A percentile compares a stretch with the other conserved stretches of the same genome.
These are phyloP conservation scores for Ceriagrion tenellum DNA, from an alignment of 2,888 invertebrate species.

Conservation along the genomic window DNA sequence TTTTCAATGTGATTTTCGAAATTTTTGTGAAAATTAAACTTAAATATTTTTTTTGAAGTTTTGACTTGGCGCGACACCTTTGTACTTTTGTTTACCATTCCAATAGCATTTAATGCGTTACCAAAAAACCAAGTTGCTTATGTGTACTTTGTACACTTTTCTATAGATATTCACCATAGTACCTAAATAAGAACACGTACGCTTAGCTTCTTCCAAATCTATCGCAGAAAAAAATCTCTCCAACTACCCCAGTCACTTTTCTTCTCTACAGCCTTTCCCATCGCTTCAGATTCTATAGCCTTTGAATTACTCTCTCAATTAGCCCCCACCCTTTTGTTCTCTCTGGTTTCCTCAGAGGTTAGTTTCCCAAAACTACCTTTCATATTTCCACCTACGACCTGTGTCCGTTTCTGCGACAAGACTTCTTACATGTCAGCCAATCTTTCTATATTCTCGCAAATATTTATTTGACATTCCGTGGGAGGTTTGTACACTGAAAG, in stretches of 20 bases:
- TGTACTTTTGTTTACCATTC: too few relatives aligned
- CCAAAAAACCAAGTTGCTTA: too few relatives aligned
- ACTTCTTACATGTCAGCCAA: background rate
- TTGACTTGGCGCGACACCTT: too few relatives aligned
- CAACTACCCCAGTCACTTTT: background rate
- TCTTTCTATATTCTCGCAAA: background rate
- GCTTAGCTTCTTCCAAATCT: background rate
- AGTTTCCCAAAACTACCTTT: background rate
- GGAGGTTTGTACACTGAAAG: background rate
- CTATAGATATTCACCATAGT: too few relatives aligned
- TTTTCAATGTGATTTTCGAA: too few relatives aligned
- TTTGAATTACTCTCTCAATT: background rate
- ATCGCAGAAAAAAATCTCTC: background rate
- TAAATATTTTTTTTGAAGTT: too few relatives aligned
- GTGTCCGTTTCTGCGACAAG: background rate
- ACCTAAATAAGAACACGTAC: too few relatives aligned
- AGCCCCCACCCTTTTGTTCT: background rate
- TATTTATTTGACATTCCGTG: background rate
- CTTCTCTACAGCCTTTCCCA: background rate
- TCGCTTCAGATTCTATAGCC: background rate
- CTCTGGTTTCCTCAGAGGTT: background rate
- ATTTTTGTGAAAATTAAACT: too few relatives aligned
- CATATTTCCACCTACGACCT: background rate
- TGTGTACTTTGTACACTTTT: too few relatives aligned
- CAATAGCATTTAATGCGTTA: too few relatives aligned